phyloP scores from a whole-genome alignment of 2,797 vertebrate genomes.

The Margarornis squamiger region DNA sequence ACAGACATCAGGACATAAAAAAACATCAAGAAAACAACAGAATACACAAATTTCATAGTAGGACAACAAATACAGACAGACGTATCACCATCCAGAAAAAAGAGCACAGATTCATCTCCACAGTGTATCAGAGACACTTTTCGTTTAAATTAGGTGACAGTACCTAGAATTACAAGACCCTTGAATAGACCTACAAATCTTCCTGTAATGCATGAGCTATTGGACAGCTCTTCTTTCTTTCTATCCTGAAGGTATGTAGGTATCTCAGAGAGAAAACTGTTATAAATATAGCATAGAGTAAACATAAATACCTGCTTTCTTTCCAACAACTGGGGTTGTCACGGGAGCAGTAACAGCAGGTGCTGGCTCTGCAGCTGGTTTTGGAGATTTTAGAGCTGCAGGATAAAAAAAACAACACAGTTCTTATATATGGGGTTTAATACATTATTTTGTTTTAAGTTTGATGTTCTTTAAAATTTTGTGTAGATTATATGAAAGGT shows the following conservation, averaged over 20 bases:
- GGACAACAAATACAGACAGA: neutral
- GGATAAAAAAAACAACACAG: neutral
- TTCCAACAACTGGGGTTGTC: slow-evolving; percentile 86
- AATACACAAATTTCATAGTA: neutral
- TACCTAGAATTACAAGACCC: neutral
- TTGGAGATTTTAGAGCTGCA: slow-evolving; percentile 75
- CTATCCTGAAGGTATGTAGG: neutral
- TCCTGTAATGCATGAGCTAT: neutral
- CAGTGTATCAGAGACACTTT: neutral
- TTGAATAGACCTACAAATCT: neutral
- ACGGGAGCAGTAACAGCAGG: slow-evolving; percentile 78
- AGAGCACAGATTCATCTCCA: neutral
- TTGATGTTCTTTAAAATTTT: neutral
- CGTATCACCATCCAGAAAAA: neutral
- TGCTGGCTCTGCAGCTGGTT: slow-evolving; percentile 63
- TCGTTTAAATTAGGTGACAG: neutral
- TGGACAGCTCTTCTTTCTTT: neutral
- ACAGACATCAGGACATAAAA: neutral
- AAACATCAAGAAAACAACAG: neutral
- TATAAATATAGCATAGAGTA: neutral
- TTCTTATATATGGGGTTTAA: neutral
- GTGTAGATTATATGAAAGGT: neutral
- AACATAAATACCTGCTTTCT: slow-evolving; percentile 88
- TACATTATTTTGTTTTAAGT: neutral
- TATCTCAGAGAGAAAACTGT: neutral